phyloP scores from a whole-genome alignment of 2,888 invertebrate species.

The Blomia tropicalis region DNA sequence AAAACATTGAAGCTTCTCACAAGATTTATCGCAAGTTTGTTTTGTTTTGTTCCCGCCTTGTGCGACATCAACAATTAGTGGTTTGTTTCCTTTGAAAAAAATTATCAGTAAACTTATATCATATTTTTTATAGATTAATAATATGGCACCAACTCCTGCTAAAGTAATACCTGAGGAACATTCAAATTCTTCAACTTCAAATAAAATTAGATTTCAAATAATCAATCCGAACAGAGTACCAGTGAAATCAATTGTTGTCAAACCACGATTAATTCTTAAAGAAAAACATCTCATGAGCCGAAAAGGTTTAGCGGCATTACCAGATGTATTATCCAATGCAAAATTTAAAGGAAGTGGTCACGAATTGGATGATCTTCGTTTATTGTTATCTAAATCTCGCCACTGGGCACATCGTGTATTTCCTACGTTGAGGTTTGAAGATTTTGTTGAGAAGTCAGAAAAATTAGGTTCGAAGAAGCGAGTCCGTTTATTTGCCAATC shows the following conservation, averaged over 20 bases:
- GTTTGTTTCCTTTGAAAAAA: too few species aligned
- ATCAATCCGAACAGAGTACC: not conserved
- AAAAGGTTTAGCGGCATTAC: slow-evolving; percentile 49
- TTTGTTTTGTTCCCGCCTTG: too few species aligned
- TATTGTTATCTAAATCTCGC: slow-evolving; percentile 61
- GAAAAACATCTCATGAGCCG: slow-evolving; percentile 48
- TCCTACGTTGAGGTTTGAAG: slow-evolving; percentile 73
- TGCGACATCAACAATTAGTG: too few species aligned
- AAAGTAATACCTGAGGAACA: too few species aligned
- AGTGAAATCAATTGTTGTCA: slow-evolving; percentile 3
- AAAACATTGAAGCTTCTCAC: too few species aligned
- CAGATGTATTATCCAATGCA: slow-evolving; percentile 59
- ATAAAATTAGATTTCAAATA: too few species aligned
- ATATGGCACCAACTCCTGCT: too few species aligned
- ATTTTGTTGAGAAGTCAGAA: slow-evolving; percentile 60
- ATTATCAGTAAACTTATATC: too few species aligned
- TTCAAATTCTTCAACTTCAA: too few species aligned
- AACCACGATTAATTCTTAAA: slow-evolving; percentile 27
- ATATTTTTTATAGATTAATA: too few species aligned
- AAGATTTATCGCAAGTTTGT: too few species aligned
- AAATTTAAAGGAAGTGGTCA: slow-evolving; percentile 64
- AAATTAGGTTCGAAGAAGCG: slow-evolving; percentile 62
- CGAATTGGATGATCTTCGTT: slow-evolving; percentile 59
- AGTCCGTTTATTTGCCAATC: too few species aligned
- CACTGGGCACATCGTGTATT: slow-evolving; percentile 86